Evolutionary conservation across 2,888 invertebrate genomes (phyloP), one percentile per base, ranked within the genome.

Genomic region (Trachelus tabidus): DNA sequence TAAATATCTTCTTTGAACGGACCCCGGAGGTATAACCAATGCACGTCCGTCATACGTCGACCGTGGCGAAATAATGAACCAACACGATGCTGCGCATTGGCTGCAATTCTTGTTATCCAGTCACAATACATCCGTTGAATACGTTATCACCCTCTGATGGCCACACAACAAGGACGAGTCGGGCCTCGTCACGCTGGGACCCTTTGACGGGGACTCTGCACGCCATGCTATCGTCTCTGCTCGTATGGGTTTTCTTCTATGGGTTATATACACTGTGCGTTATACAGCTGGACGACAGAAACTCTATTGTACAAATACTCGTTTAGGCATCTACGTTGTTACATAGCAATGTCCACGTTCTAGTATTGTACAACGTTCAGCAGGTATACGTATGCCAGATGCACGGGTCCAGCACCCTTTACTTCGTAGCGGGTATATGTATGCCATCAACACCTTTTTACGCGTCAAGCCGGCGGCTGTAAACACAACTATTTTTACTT

Each of bases 41-140:
- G 79, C 82, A 83, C 82, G 85, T 87, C 85, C 83, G 85, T 87
- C 87, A 87, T 84, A 85, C 82, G 83, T 83, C 82, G 79, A 80
- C 80, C 82, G 77, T 77, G 77, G 82, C 82, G 81, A 86, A 86
- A 83, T 87, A 87, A 86, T 83, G 85, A 86, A 86, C 82, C 78
- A 79, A 81, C 82, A 81, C 77, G 68, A 56, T 56, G 56, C 75
- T n/a, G 71, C 34, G 74, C 68, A 75, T 73, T 76, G 75, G 40
- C 34, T 34, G 12, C 73, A 77, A 76, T 81, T 69, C 78, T 75
- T 79, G 77, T 80, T 77, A 76, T 76, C 76, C 76, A 76, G 76
- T 77, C 56, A 56, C 56, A 56, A 56, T 56, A 56, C 56, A 23
- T 56, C 56, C 56, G 56, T 56, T 56, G 56, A 56, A 56, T 56